Conservation (phyloP, 37 sponge, comb jelly and placozoan genomes). For the Chondrilla cf. caribensis region DNA sequence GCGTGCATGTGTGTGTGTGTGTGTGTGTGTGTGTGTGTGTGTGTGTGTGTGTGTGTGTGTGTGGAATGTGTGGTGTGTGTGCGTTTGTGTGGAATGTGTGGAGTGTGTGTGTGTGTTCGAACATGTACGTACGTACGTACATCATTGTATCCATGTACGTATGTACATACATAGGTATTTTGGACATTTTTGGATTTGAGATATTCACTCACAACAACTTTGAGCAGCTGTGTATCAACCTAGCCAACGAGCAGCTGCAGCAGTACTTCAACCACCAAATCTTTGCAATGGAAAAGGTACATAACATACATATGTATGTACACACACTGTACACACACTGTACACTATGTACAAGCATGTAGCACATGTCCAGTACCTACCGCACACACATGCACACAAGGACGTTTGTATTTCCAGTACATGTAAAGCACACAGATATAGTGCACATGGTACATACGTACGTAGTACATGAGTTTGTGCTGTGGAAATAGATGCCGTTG, state of each 20-base stretch:
- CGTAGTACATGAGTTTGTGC: too few relatives aligned
- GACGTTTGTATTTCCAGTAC: background rate
- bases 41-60: background rate
- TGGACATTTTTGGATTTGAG: conserved; percentile 88
- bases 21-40: background rate
- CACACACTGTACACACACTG: background rate
- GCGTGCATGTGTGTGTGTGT: background rate
- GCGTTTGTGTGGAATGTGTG: background rate
- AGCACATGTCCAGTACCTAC: too few relatives aligned
- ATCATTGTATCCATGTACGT: too few relatives aligned
- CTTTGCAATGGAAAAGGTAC: conserved; percentile 81
- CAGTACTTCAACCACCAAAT: conserved; percentile 82
- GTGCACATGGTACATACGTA: too few relatives aligned
- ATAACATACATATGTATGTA: background rate
- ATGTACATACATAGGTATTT: conserved; percentile 41
- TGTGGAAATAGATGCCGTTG: too few relatives aligned
- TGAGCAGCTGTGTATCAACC: conserved; percentile 88
- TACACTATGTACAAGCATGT: background rate
- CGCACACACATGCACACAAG: background rate
- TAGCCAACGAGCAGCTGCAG: conserved; percentile 92
- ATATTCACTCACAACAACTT: conserved; percentile 65
- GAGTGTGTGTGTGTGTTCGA: background rate
- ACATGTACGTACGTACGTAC: too few relatives aligned
- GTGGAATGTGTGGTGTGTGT: too few relatives aligned
- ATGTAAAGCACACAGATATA: background rate